These are phyloP conservation scores for Mesocentrotus franciscanus DNA, from an alignment of 53 echinoderm and acorn worm species.

Conservation along the genomic window DNA sequence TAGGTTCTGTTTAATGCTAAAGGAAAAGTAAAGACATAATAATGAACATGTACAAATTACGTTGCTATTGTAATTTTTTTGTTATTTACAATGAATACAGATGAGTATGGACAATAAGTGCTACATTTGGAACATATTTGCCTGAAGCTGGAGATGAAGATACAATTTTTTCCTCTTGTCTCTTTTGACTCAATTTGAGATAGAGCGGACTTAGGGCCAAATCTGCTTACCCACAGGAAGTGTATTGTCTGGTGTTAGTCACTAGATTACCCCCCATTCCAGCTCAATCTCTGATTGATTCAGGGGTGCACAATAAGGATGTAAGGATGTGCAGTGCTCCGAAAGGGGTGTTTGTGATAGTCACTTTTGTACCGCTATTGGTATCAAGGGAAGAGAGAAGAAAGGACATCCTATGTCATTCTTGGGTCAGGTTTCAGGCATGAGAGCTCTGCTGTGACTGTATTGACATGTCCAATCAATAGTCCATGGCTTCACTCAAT, in stretches of 20 bases:
- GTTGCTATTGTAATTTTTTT: too few species aligned
- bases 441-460: conserved; percentile 32
- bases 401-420: conserved; percentile 50
- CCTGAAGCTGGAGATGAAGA: background rate
- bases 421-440: conserved; percentile 53
- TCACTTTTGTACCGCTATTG: background rate
- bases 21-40: too few species aligned
- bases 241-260: conserved; percentile 60
- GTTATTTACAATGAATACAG: too few species aligned
- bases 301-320: conserved; percentile 47
- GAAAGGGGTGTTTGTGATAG: background rate
- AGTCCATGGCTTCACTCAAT: background rate
- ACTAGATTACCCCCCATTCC: conserved; percentile 39
- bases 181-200: too few species aligned
- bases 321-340: background rate
- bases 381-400: conserved; percentile 3
- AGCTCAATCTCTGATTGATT: conserved; percentile 1
- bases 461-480: conserved; percentile 45
- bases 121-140: background rate
- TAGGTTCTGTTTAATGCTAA: too few species aligned
- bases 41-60: too few species aligned
- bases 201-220: background rate
- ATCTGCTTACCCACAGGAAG: conserved; percentile 65
- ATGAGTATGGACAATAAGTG: too few species aligned
- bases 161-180: background rate